Percentiles rank a stretch among this genome's conserved stretches.
Evolutionary conservation across 2,888 invertebrate genomes (phyloP).

Genomic region (Coelinius sp.): DNA sequence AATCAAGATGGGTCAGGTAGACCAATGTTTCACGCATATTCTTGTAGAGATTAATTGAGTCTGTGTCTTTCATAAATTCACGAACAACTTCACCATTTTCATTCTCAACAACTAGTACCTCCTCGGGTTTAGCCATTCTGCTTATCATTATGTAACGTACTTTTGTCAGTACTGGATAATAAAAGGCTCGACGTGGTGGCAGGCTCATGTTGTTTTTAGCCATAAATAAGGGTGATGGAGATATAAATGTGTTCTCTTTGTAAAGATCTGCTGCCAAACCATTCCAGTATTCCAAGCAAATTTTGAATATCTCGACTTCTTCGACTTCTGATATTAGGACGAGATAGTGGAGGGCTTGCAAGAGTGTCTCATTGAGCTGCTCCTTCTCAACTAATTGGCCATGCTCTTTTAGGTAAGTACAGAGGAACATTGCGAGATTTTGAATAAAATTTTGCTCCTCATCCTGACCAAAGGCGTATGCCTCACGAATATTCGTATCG

Average conservation of each 20-base stretch:
- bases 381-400: constrained; percentile 89
- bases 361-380: constrained; percentile 81
- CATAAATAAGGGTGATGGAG: constrained; percentile 69
- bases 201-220: constrained; percentile 67
- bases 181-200: constrained; percentile 79
- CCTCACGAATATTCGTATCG: constrained; percentile 92
- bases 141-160: constrained; percentile 98
- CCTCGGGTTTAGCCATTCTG: constrained; percentile 99
- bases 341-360: constrained; percentile 89
- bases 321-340: constrained; percentile 97
- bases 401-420: constrained; percentile 97
- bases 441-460: constrained; percentile 99
- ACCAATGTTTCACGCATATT: constrained; percentile 99
- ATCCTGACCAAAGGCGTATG: constrained; percentile 94
- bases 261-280: constrained; percentile 93
- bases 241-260: constrained; percentile 84
- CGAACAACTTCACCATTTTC: constrained; percentile 99
- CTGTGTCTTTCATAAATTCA: constrained; percentile 99
- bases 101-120: constrained; percentile 99
- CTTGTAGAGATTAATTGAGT: constrained; percentile 98
- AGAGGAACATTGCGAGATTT: constrained; percentile 96
- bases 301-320: constrained; percentile 99
- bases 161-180: constrained; percentile 86
- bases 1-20: constrained; percentile 98
- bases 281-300: constrained; percentile 99